phyloP scores from a whole-genome alignment of 2,797 vertebrate genomes.

The Anguilla pacifica region DNA sequence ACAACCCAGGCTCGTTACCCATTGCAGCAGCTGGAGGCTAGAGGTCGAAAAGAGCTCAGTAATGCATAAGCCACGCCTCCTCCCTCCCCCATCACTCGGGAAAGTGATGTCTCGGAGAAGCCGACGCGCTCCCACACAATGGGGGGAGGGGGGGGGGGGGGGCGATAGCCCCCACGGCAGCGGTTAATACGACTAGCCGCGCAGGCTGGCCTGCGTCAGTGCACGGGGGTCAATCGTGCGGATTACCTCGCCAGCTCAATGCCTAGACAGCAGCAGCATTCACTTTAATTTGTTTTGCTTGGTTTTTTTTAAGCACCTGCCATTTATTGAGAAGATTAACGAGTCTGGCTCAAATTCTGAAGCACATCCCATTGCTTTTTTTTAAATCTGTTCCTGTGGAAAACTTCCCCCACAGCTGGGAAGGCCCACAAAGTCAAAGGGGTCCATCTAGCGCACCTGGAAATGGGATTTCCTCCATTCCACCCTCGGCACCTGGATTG shows the following conservation, averaged over 20 bases:
- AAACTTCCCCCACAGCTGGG: neutral
- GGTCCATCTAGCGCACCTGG: neutral
- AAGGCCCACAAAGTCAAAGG: neutral
- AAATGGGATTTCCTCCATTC: constrained; percentile 45
- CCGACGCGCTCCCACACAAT: neutral
- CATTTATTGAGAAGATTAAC: constrained; percentile 24
- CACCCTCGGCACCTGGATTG: constrained; percentile 54
- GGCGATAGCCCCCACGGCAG: constrained; percentile 28
- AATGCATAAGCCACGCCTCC: neutral
- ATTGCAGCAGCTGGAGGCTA: neutral
- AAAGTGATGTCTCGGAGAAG: neutral
- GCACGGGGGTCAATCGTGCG: constrained; percentile 71
- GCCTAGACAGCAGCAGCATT: constrained; percentile 50
- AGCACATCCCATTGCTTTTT: neutral
- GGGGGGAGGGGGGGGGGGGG: neutral
- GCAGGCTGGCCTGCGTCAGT: constrained; percentile 67
- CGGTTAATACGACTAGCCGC: constrained; percentile 76
- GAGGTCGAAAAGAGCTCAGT: neutral
- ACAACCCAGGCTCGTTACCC: neutral
- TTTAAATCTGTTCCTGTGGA: neutral
- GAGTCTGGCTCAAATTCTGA: neutral
- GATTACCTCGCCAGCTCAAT: constrained; percentile 70
- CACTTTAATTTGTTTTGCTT: constrained; percentile 51
- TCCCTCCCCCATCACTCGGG: neutral
- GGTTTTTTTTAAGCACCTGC: constrained; percentile 20